Evolutionary conservation across 2,113 vertebrate species (phyloP), one percentile per base, ranked within the genome.

Genomic region (Arothron firmamentum): DNA sequence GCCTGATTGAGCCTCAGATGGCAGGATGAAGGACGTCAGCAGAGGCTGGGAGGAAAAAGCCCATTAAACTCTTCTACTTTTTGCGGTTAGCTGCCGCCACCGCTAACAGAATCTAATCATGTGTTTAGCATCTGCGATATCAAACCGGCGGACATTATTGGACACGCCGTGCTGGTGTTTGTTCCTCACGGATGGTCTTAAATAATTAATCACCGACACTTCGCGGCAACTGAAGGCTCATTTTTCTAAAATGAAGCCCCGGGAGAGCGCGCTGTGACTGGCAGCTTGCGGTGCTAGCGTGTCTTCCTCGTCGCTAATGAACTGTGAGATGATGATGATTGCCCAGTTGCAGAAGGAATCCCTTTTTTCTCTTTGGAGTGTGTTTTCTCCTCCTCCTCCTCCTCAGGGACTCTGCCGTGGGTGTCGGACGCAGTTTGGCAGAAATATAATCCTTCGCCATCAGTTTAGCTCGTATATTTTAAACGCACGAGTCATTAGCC

Each of bases 1-100:
- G 70, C 54, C 66, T 75, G 78, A 85, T 85, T 74, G 70, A 66
- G 83, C 67, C 28, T 56, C 67, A 69, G 80, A 79, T 65, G 73
- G 75, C 3, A 28, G 3, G 28, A 31, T 23, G 28, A 6, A 6
- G 28, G 5, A 31, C 5, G 28, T 31, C 28, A 7, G 28, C 1
- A 31, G 8, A 9, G 5, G 28, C 11, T 3, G 34, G 34, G 10
- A 38, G 11, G 8, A 12, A 38, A 38, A 12, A 38, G 10, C 9
- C 11, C 1, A 3, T 12, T 38, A 38, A 38, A 38, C 34, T 31
- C 28, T 6, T 38, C 34, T 38, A 2, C 34, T 10, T 48, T 28
- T 3, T 18, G n/a, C 8, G 17, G 46, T 18, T 46, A 13, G 4
- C 13, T 25, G 21, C 16, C 16, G 52, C 21, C 38, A 43, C 17